These are phyloP conservation scores for Phenganax stokvisi DNA, from an alignment of 92 coral and sea anemone species.

Conservation along the genomic window DNA sequence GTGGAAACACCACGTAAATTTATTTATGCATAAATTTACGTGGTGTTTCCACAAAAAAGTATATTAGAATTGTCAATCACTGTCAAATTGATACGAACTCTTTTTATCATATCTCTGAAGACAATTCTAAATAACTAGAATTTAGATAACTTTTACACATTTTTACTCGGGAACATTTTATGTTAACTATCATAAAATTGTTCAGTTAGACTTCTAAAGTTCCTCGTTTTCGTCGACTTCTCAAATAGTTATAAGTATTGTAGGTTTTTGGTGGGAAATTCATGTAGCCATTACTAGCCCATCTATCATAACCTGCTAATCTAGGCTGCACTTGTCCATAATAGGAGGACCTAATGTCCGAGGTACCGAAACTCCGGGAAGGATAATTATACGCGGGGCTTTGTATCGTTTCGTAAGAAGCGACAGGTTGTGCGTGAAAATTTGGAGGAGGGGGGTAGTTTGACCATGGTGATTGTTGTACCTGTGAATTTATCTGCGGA, in stretches of 20 bases:
- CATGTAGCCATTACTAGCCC: conserved; percentile 13
- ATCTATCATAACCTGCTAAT: conserved; percentile 13
- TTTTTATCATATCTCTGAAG: no score
- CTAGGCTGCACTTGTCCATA: conserved; percentile 37
- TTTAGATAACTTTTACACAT: neutral
- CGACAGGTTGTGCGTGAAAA: conserved; percentile 9
- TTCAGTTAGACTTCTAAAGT: neutral
- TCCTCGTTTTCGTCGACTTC: conserved; percentile 20
- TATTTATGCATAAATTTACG: no score
- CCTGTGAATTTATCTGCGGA: conserved; percentile 19
- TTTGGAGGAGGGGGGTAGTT: conserved; percentile 21
- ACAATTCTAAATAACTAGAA: neutral
- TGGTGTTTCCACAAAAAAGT: no score
- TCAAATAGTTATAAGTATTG: conserved; percentile 23
- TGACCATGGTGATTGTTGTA: conserved; percentile 6
- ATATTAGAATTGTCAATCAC: no score
- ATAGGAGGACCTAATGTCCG: conserved; percentile 17
- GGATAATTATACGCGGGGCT: conserved; percentile 40
- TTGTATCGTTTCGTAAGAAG: conserved; percentile 38
- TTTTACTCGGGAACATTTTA: neutral
- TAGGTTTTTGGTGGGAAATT: conserved; percentile 13
- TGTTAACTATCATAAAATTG: neutral
- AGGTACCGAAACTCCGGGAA: conserved; percentile 26
- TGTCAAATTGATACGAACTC: no score
- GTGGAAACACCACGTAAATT: no score